Evolutionary conservation across 2,797 vertebrate species (phyloP).

Genomic region (Gymnoscopelus microlampas): DNA sequence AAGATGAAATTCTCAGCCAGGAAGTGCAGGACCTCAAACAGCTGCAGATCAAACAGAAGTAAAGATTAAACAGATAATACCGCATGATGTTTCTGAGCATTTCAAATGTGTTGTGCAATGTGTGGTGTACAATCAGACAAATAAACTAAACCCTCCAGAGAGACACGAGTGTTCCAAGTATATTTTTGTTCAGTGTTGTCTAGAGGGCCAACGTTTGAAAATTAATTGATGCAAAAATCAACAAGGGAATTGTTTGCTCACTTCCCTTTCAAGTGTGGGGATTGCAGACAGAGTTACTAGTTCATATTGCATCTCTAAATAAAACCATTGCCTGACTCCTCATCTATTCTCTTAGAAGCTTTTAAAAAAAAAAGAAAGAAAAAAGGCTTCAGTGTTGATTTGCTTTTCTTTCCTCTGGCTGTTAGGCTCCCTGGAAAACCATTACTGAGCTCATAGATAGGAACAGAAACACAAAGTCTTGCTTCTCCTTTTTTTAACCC

Average conservation of each 20-base stretch:
- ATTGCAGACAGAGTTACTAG: background rate
- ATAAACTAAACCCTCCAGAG: background rate
- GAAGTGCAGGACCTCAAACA: conserved; percentile 90
- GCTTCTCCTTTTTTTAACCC: too few relatives aligned
- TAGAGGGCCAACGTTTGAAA: background rate
- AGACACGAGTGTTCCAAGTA: background rate
- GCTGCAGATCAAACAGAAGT: conserved; percentile 59
- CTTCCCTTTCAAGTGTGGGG: background rate
- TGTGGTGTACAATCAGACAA: background rate
- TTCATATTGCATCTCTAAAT: conserved; percentile 6
- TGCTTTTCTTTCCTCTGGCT: background rate
- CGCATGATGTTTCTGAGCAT: background rate
- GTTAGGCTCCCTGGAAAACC: conserved; percentile 4
- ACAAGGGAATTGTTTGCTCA: background rate
- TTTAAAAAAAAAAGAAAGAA: too few relatives aligned
- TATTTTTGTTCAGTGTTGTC: background rate
- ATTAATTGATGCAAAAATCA: background rate
- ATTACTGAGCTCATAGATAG: conserved; percentile 8
- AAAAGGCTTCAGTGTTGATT: conserved; percentile 9
- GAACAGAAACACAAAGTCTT: too few relatives aligned
- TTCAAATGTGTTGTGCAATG: background rate
- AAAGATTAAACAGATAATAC: conserved; percentile 1
- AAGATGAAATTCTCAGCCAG: conserved; percentile 99
- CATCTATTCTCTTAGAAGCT: conserved; percentile 24
- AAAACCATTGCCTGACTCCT: background rate